These are phyloP conservation scores for Hylaeus anthracinus DNA, from an alignment of 1,140 invertebrate genomes.

Conservation along the genomic window DNA sequence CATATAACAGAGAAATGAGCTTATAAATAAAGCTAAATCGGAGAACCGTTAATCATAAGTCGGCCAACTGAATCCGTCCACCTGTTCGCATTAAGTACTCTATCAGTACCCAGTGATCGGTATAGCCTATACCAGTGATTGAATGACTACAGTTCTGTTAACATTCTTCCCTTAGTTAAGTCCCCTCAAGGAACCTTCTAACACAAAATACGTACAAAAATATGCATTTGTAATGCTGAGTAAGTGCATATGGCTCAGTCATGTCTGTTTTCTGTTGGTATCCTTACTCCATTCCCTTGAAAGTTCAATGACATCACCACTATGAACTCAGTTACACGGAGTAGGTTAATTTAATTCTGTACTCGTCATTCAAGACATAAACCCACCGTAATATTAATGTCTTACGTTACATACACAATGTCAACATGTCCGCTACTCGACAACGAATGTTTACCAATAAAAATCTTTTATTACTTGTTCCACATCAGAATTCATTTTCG, in stretches of 20 bases:
- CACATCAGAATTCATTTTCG: neutral
- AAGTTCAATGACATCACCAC: constrained; percentile 6
- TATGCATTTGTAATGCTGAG: neutral
- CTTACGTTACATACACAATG: neutral
- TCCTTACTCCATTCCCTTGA: neutral
- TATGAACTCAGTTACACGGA: neutral
- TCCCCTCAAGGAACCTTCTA: neutral
- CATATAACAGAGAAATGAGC: constrained; percentile 3
- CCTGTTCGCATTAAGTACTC: neutral
- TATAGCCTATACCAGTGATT: no score
- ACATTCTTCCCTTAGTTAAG: neutral
- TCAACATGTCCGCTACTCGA: neutral
- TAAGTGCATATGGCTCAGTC: neutral
- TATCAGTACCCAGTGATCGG: neutral
- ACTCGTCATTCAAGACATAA: constrained; percentile 9
- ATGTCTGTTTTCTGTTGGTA: neutral
- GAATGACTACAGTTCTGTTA: neutral
- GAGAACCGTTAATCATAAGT: neutral
- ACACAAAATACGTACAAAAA: neutral
- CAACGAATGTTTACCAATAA: neutral
- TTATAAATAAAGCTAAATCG: neutral
- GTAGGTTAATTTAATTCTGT: constrained; percentile 7
- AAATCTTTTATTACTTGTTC: neutral
- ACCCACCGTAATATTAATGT: neutral
- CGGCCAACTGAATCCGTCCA: neutral